Evolutionary conservation across 2,888 invertebrate species (phyloP).

Genomic region (Nemapogon koenigi): DNA sequence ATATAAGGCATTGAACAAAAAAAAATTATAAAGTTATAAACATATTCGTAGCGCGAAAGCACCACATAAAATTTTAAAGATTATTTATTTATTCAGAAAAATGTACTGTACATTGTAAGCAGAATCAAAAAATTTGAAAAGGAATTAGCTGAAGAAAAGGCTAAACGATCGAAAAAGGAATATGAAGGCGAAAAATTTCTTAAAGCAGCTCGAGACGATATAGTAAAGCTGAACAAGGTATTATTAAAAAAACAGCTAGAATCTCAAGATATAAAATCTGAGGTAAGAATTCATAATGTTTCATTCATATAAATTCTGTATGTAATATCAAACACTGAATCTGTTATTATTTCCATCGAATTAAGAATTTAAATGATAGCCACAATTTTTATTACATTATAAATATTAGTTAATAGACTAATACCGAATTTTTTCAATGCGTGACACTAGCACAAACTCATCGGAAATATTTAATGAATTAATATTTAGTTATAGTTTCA

Average conservation of each 20-base stretch:
- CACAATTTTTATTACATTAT: too few species aligned
- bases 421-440: too few species aligned
- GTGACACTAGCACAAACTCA: too few species aligned
- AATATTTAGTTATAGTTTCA: not conserved
- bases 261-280: conserved; percentile 38
- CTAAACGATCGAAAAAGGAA: conserved; percentile 31
- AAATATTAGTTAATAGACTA: too few species aligned
- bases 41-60: too few species aligned
- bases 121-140: conserved; percentile 25
- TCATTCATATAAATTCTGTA: too few species aligned
- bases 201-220: conserved; percentile 39
- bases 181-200: conserved; percentile 31
- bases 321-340: too few species aligned
- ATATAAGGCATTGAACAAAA: conserved; percentile 25
- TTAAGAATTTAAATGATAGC: too few species aligned
- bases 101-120: not conserved
- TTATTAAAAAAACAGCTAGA: conserved; percentile 41
- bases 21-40: conserved; percentile 9
- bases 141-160: conserved; percentile 23
- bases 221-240: conserved; percentile 36
- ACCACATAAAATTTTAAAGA: too few species aligned
- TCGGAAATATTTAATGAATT: not conserved
- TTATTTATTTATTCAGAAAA: conserved; percentile 3
- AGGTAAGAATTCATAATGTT: too few species aligned
- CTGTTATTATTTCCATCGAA: too few species aligned